Evolutionary conservation across 2,113 vertebrate genomes (phyloP).

Genomic region (Mustela nigripes): DNA sequence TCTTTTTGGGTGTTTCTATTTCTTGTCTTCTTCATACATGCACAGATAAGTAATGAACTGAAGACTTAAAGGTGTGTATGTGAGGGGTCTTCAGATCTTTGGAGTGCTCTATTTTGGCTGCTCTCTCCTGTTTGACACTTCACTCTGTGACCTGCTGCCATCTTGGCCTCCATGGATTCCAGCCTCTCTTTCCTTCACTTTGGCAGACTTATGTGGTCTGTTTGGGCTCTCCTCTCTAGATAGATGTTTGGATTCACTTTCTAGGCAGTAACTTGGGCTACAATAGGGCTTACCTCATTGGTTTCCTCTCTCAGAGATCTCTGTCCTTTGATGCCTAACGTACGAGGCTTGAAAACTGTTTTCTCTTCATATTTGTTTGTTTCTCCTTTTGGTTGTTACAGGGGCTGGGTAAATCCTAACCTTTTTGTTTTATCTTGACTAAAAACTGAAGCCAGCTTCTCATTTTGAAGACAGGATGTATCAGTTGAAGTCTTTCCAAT

Average conservation of each 20-base stretch:
- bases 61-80: neutral
- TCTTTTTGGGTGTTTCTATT: neutral
- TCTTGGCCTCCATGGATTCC: neutral
- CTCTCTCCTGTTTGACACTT: neutral
- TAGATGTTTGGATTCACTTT: neutral
- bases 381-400: neutral
- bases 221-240: neutral
- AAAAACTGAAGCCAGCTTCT: neutral
- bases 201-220: too few species aligned
- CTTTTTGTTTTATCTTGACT: neutral
- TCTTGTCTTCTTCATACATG: neutral
- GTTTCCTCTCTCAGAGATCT: neutral
- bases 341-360: neutral
- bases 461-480: neutral
- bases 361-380: neutral
- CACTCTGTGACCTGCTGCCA: neutral
- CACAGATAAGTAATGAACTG: neutral
- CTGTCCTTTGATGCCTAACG: neutral
- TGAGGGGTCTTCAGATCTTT: neutral
- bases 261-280: neutral
- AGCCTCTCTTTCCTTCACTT: neutral
- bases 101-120: neutral
- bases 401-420: neutral
- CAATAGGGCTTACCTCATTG: neutral
- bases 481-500: neutral